phyloP scores from a whole-genome alignment of 2,888 invertebrate species.

The Tetanocera ferruginea region DNA sequence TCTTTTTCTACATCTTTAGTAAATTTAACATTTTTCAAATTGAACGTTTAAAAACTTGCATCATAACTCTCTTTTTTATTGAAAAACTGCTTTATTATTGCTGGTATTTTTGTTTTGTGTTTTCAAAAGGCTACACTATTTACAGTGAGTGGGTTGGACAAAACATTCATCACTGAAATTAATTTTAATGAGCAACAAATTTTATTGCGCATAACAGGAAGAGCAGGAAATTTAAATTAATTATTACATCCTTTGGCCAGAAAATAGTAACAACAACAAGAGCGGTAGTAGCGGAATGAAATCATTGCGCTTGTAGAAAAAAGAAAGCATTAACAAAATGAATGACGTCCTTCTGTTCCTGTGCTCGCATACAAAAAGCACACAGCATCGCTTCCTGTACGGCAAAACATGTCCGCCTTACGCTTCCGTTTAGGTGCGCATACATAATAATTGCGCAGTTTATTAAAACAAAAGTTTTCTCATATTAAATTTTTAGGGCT shows the following conservation, averaged over 20 bases:
- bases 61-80: too few species aligned
- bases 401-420: constrained; percentile 43
- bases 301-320: background rate
- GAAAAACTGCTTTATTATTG: too few species aligned
- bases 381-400: background rate
- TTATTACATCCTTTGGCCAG: constrained; percentile 40
- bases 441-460: constrained; percentile 27
- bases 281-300: background rate
- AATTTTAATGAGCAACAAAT: constrained; percentile 46
- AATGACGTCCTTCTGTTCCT: background rate
- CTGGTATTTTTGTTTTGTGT: too few species aligned
- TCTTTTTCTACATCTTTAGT: too few species aligned
- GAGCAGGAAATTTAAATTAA: constrained; percentile 46
- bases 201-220: constrained; percentile 47
- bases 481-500: background rate
- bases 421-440: constrained; percentile 44
- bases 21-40: too few species aligned
- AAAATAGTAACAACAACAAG: background rate
- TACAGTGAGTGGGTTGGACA: background rate
- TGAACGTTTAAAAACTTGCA: too few species aligned
- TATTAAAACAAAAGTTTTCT: constrained; percentile 35
- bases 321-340: background rate
- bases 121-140: too few species aligned
- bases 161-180: constrained; percentile 27
- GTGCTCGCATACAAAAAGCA: background rate